Evolutionary conservation across 1,140 invertebrate genomes (phyloP).

Genomic region (Kradibia gibbosae): DNA sequence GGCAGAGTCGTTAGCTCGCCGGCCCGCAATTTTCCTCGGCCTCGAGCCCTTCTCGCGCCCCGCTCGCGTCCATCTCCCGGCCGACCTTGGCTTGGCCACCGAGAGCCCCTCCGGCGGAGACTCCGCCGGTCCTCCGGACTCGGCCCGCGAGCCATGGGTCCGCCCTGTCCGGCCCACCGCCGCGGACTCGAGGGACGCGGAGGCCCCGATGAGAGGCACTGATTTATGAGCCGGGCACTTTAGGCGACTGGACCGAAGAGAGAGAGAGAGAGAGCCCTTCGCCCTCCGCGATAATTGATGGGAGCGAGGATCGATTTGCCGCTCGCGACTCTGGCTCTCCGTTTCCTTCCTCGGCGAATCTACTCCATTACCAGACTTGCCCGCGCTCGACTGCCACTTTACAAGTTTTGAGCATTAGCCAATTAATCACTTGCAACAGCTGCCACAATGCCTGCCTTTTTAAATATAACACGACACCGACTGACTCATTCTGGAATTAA

Average conservation of each 20-base stretch:
- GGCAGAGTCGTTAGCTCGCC: not conserved
- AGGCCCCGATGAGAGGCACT: not conserved
- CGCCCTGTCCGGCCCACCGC: not conserved
- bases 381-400: not conserved
- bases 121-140: no score
- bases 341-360: not conserved
- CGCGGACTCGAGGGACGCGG: not conserved
- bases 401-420: not conserved
- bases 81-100: no score
- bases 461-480: not conserved
- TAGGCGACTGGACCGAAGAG: not conserved
- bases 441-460: not conserved
- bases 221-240: not conserved
- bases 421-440: not conserved
- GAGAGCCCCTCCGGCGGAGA: no score
- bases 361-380: not conserved
- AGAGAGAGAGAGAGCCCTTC: no score
- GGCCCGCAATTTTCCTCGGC: not conserved
- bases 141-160: not conserved
- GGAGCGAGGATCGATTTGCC: not conserved
- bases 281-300: conserved; percentile 14
- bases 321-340: not conserved
- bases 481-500: not conserved
- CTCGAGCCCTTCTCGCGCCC: conserved; percentile 7
- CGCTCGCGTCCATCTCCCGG: not conserved